Percentiles rank a stretch among this genome's conserved stretches.
phyloP scores from a whole-genome alignment of 2,797 vertebrate species.

The Heteromormyrus szaboi region DNA sequence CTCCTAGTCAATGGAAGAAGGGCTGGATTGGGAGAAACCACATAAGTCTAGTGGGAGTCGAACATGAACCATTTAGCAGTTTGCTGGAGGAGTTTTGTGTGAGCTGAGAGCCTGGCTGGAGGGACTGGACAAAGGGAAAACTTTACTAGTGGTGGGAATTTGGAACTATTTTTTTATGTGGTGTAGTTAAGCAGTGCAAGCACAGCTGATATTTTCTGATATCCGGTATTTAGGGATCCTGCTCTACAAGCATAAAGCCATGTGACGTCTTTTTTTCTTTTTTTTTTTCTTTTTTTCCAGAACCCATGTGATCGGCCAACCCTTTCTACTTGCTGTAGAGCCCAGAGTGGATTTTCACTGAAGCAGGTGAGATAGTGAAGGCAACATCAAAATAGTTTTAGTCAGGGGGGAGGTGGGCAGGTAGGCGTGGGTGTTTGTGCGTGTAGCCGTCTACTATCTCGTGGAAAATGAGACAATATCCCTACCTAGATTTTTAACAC shows the following conservation, averaged over 20 bases:
- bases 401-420: neutral
- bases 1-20: neutral
- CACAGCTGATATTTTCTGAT: neutral
- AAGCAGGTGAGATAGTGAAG: constrained; percentile 10
- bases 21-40: neutral
- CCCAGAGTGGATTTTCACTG: neutral
- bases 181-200: neutral
- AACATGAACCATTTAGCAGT: neutral
- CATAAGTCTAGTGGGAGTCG: neutral
- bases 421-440: neutral
- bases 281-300: neutral
- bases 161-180: neutral
- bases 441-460: neutral
- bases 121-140: neutral
- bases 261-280: neutral
- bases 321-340: neutral
- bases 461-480: neutral
- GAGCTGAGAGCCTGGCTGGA: neutral
- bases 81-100: neutral
- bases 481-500: neutral
- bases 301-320: constrained; percentile 1
- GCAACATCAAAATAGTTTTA: neutral
- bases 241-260: neutral
- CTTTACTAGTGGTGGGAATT: neutral
- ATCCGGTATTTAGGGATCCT: neutral